Base-by-base conservation (phyloP, 2,113 vertebrate genomes). In the Peromyscus leucopus region DNA sequence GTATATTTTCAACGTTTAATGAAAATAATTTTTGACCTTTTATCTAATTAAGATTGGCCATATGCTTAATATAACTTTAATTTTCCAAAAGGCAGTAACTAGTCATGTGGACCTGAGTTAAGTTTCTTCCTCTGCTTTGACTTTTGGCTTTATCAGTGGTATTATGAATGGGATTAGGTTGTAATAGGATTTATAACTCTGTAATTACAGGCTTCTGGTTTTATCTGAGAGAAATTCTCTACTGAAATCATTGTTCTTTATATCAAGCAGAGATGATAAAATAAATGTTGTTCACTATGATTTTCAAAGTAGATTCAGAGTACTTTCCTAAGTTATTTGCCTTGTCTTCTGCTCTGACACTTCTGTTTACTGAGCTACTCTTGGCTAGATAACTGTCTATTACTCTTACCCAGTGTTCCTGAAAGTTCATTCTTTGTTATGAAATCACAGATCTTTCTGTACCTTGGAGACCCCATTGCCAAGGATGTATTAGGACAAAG, bases 271-370 rank as follows among this genome's bases (percentile, higher is more conserved):
- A 3, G 42, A 42, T 42, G 42, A 42, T 42, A 42, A 42, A 42
- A 42, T 42, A 42, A 42, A 42, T 42, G 42, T 42, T 42, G 42
- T 3, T 42, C 42, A 42, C 42, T 42, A 42, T 42, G 42, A 2
- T 42, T 42, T 42, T 42, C 42, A 42, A 42, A 42, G 42, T 42
- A 42, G 42, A 42, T 42, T 42, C 42, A 42, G 42, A 42, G 42
- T 89, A 21, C 19, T 83, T 92, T 89, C 28, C 21, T 74, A 87
- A 80, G 4, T 46, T 95, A 9, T 55, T 57, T 46, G 76, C 48
- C 28, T 95, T 91, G 24, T 90, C 79, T 90, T 90, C 57, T 88
- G 36, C 13, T 79, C 63, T 92, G 83, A 65, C 4, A 74, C 51
- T 95, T 91, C 4, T 12, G 57, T 71, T 74, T 71, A 59, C 42